Base-by-base conservation (phyloP, 2,113 vertebrate species). In the Mellivora capensis region DNA sequence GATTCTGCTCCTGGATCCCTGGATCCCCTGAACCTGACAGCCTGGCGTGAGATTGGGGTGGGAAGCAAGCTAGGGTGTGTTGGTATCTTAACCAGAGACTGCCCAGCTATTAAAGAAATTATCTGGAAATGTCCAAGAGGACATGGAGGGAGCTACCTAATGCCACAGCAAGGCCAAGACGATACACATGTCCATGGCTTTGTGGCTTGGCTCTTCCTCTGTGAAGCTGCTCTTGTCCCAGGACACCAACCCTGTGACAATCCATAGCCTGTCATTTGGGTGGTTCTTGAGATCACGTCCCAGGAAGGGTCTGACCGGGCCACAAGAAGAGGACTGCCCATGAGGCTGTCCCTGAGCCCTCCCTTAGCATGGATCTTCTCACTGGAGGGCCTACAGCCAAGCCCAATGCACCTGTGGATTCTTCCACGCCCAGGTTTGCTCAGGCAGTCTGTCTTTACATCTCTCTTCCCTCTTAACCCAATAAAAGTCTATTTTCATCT, bases 401-500 rank as follows among this genome's bases (percentile, higher is more conserved):
- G 42, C 23, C 42, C 6, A 93, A 59, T 25, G 42, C 9, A 85
- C 34, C 39, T 54, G 12, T 4, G 23, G 52, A 1, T 31, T 71
- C 81, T 34, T 76, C 57, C 23, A 25, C 4, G 0, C 52, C 2
- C 2, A 0, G 14, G 15, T 49, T 37, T 77, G 47, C 29, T 13
- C 72, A 57, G 49, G 42, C 14, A 31, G 49, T 44, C 44, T 76
- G 86, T 71, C 83, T 79, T 67, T 69, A 92, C 94, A 64, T 57
- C 13, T 34, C 27, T 83, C 12, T n/a, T 84, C 49, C 52, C 18
- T 90, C 49, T 47, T 67, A 90, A 52, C 27, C 59, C 49, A 90
- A 80, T 90, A 84, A 82, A 93, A 87, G 23, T 18, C 69, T 81
- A n/a, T 92, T 96, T 97, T 92, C 93, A 42, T 87, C 57, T 57